These are phyloP conservation scores for Nyctibius grandis DNA, from an alignment of 2,797 vertebrate genomes.

Conservation along the genomic window DNA sequence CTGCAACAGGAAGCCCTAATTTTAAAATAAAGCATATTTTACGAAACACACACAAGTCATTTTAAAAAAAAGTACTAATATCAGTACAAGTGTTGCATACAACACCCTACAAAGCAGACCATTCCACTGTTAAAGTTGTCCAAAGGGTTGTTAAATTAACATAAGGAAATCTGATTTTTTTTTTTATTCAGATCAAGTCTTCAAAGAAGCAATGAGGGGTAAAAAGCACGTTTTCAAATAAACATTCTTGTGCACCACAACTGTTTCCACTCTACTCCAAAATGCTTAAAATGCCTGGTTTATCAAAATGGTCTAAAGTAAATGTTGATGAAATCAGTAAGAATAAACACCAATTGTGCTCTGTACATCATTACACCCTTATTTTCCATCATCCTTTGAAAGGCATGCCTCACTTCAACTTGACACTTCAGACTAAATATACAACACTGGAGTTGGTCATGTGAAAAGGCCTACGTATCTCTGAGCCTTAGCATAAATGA, in stretches of 20 bases:
- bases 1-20: constrained; percentile 80
- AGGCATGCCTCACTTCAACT: background rate
- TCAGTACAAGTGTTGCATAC: constrained; percentile 19
- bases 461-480: rapidly evolving
- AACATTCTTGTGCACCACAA: background rate
- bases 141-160: background rate
- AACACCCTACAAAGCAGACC: background rate
- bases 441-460: background rate
- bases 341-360: background rate
- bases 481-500: background rate
- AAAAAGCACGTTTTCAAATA: background rate
- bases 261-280: background rate
- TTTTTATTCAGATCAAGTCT: background rate
- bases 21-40: constrained; percentile 85
- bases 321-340: background rate
- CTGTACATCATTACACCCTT: background rate
- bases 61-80: constrained; percentile 42
- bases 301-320: background rate
- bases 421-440: background rate
- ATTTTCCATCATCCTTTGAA: background rate
- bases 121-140: background rate
- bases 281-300: background rate
- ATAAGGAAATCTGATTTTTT: background rate
- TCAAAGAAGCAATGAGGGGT: background rate
- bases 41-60: constrained; percentile 79